phyloP scores from a whole-genome alignment of 2,888 invertebrate species.

The Tachina fera region DNA sequence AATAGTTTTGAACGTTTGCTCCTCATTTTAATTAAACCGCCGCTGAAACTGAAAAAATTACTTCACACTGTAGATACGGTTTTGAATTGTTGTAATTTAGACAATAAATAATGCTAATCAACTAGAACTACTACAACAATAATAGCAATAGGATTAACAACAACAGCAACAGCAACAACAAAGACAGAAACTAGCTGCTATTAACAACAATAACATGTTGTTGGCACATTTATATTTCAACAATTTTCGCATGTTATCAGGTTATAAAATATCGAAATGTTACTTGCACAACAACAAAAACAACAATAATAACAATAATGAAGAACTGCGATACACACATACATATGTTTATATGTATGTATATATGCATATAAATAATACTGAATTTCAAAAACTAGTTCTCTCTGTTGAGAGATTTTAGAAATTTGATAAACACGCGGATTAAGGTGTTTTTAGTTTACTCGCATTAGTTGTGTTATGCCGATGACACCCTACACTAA shows the following conservation, averaged over 20 bases:
- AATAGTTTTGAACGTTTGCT: slow-evolving; percentile 64
- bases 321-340: too few relatives aligned
- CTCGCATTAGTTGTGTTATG: background rate
- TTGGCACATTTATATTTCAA: slow-evolving; percentile 72
- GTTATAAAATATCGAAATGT: slow-evolving; percentile 76
- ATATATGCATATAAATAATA: slow-evolving; percentile 16
- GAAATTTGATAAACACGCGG: slow-evolving; percentile 67
- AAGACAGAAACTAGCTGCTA: background rate
- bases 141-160: slow-evolving; percentile 4
- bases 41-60: slow-evolving; percentile 40
- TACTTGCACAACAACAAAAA: slow-evolving; percentile 22
- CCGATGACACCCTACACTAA: slow-evolving; percentile 34
- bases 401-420: slow-evolving; percentile 57
- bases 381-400: slow-evolving; percentile 54
- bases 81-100: slow-evolving; percentile 48
- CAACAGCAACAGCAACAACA: slow-evolving; percentile 6
- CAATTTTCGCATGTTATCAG: slow-evolving; percentile 81
- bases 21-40: slow-evolving; percentile 56
- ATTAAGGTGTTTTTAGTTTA: slow-evolving; percentile 29
- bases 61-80: slow-evolving; percentile 26
- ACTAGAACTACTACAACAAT: slow-evolving; percentile 63
- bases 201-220: slow-evolving; percentile 64
- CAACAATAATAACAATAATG: background rate
- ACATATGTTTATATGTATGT: background rate
- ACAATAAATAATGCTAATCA: slow-evolving; percentile 50